These are phyloP conservation scores for Drosophila anomalata DNA, from an alignment of 2,888 invertebrate species.

Conservation along the genomic window DNA sequence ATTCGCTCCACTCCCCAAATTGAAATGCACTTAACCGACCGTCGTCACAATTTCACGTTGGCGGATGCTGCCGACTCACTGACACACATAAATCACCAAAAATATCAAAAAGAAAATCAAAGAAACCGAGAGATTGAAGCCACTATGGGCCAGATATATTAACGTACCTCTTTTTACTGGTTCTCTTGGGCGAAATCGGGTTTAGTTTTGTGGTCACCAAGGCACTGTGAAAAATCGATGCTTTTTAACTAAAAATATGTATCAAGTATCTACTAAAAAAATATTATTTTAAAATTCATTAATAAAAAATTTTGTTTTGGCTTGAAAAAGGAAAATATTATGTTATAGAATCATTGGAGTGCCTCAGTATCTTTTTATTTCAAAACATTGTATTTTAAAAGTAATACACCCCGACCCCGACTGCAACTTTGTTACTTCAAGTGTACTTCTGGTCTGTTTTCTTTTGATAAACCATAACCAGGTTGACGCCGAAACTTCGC, in stretches of 20 bases:
- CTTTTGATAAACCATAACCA: slow-evolving; percentile 71
- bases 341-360: too few species aligned
- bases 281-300: too few species aligned
- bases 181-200: slow-evolving; percentile 40
- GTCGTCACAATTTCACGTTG: slow-evolving; percentile 8
- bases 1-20: slow-evolving; percentile 50
- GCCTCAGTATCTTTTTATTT: too few species aligned
- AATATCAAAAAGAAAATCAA: slow-evolving; percentile 13
- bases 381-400: too few species aligned
- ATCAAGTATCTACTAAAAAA: too few species aligned
- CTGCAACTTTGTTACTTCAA: background rate
- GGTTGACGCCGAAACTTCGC: slow-evolving; percentile 30
- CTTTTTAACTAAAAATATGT: too few species aligned
- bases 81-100: slow-evolving; percentile 57
- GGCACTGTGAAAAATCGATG: slow-evolving; percentile 1
- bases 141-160: background rate
- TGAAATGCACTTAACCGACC: slow-evolving; percentile 44
- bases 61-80: slow-evolving; percentile 45
- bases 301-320: too few species aligned
- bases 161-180: slow-evolving; percentile 8
- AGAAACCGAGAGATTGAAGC: slow-evolving; percentile 24
- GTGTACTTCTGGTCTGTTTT: slow-evolving; percentile 28
- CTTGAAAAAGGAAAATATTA: too few species aligned
- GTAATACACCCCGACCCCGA: background rate
- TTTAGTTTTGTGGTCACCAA: slow-evolving; percentile 10